Base-by-base conservation (phyloP, 2,113 vertebrate species). In the Gymnogyps californianus region DNA sequence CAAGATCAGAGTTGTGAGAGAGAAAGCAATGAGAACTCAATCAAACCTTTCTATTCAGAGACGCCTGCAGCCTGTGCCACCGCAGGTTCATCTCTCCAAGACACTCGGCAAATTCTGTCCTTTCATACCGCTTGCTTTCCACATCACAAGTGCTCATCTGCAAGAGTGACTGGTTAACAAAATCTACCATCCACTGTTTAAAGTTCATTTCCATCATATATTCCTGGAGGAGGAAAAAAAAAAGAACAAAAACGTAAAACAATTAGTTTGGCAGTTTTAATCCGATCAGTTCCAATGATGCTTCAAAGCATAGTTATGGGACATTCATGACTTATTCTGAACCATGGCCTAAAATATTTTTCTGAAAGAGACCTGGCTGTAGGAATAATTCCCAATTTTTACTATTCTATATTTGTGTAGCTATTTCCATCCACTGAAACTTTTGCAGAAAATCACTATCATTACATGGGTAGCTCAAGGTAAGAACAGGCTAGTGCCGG, bases 161-260 rank as follows among this genome's bases (percentile, higher is more conserved):
- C 67, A 99, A 93, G 40, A 98, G 94, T 0, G 98, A 98, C 97
- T 99, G 99, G 98, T 98, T 99, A 29, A 99, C 97, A 61, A 98
- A 98, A 95, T 99, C 99, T 49, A 99, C 97, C 1, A 98, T 97
- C 97, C 98, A 98, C 94, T 99, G 99, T 72, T 98, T 98, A 32
- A 98, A 98, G 61, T 97, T 96, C 97, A 99, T 98, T 96, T 99
- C 98, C 85, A 97, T 97, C 96, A 97, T 97, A 71, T 98, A 97
- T 62, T 97, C 98, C 99, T 99, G 84, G 32, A 66, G 9, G 16
- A 13, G 5, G 2, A 6, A 40, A 75, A 7, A 34, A 40, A 36
- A 13, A 21, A 18, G 1, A 62, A 26, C 10, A 94, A 38, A 64
- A 67, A 5, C 0, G 1, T n/a, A 94, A 90, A 58, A 52, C 5